Base-by-base conservation (phyloP, 2,113 vertebrate species). In the Malurus melanocephalus region DNA sequence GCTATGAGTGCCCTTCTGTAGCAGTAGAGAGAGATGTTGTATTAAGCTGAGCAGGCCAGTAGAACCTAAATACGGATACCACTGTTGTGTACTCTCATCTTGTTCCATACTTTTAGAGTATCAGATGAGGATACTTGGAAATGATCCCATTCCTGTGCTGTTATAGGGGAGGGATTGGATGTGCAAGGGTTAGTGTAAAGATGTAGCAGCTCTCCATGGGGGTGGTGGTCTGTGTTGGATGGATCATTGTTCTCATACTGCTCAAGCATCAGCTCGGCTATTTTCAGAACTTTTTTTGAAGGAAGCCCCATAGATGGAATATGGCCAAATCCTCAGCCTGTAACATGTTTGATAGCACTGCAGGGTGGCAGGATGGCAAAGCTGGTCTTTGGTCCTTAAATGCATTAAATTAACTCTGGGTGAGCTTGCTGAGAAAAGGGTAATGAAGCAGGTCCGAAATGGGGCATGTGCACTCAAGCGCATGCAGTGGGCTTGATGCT, bases 1-100 rank as follows among this genome's bases (percentile, higher is more conserved):
- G 21, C 32, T 24, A 57, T 0, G 0, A 59, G 10, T 55, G 65
- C 20, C 40, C 22, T 49, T 74, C 43, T 67, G 68, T 42, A 33
- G 42, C 67, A 73, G 46, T 53, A 7, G 9, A 32, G 38, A 46
- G 46, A 64, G 27, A 40, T 0, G 2, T 22, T 0, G 0, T 55
- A 11, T 48, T 71, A 66, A 66, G 10, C 45, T 72, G 38, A 48
- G 12, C 22, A 30, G 45, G 19, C n/a, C 11, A 8, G 9, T 9
- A 45, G 42, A 68, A 78, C 32, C 14, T 74, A 57, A 59, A 38
- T 45, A 4, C 6, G 24, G 17, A 43, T 28, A 57, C 7, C 18
- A 11, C n/a, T 62, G 40, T 80, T 59, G 52, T 9, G 1, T 32
- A 12, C 13, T 86, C 15, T 5, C n/a, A 19, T 62, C 21, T 46